A percentile compares a stretch with the other conserved stretches of the same genome.
Conservation (phyloP, 2,113 vertebrate genomes). For the Lagopus leucura region DNA sequence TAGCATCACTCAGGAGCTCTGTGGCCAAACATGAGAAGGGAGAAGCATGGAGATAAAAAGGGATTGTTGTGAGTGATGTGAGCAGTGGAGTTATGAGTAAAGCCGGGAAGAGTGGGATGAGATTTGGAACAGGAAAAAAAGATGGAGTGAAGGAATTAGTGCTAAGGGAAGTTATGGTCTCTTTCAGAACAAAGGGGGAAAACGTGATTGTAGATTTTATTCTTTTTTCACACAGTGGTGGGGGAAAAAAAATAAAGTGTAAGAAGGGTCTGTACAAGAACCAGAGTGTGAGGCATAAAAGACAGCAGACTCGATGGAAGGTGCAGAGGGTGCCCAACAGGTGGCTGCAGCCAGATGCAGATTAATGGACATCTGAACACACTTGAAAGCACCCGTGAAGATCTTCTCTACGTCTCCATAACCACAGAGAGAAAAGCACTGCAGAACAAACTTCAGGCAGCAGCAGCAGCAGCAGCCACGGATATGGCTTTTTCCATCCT, state of each 20-base stretch:
- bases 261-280: neutral
- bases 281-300: neutral
- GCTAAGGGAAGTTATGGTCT: neutral
- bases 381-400: neutral
- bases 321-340: neutral
- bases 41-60: neutral
- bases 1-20: neutral
- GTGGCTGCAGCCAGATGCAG: neutral
- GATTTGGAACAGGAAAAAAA: no score
- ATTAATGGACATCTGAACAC: neutral
- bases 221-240: neutral
- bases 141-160: neutral
- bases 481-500: neutral
- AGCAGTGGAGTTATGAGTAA: neutral
- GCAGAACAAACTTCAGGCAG: neutral
- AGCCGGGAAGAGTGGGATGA: neutral
- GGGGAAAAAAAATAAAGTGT: neutral
- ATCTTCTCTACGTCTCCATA: fast-evolving
- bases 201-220: neutral
- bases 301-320: neutral
- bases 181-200: neutral
- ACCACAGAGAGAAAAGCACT: neutral
- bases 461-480: neutral
- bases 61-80: neutral
- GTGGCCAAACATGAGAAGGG: neutral